A percentile compares a stretch with the other conserved stretches of the same genome.
phyloP scores from a whole-genome alignment of 92 coral and sea anemone species.

The Umimayanthus chanpuru region DNA sequence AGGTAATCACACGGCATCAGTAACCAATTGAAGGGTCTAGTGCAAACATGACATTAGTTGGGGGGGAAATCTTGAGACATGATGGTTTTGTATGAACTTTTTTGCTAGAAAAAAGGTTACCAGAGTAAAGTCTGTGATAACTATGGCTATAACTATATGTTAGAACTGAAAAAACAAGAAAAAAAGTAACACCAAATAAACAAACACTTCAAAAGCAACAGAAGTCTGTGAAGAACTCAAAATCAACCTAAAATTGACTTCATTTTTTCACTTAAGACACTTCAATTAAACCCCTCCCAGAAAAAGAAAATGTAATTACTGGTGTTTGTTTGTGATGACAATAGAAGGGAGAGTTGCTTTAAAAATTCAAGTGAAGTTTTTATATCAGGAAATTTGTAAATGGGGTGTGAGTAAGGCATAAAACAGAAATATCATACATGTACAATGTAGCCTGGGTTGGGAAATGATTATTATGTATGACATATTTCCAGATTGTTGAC shows the following conservation, averaged over 20 bases:
- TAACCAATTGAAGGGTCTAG: slow-evolving; percentile 27
- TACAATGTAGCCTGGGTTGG: neutral
- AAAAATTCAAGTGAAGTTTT: neutral
- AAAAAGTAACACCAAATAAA: too few species aligned
- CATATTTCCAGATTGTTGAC: slow-evolving; percentile 66
- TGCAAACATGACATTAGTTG: slow-evolving; percentile 18
- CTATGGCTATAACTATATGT: too few species aligned
- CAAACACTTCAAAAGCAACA: slow-evolving; percentile 18
- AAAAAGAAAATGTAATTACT: neutral
- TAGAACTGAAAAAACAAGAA: slow-evolving; percentile 6
- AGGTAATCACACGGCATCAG: slow-evolving; percentile 55
- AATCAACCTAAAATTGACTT: neutral
- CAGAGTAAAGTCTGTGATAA: slow-evolving; percentile 24
- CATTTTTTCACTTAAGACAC: slow-evolving; percentile 6
- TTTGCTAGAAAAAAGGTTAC: slow-evolving; percentile 15
- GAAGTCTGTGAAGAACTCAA: slow-evolving; percentile 22
- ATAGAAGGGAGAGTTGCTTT: neutral
- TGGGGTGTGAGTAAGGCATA: slow-evolving; percentile 9
- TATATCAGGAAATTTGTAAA: neutral
- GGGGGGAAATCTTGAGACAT: slow-evolving; percentile 21
- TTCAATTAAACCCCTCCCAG: slow-evolving; percentile 4
- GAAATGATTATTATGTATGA: too few species aligned
- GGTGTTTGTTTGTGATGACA: slow-evolving; percentile 8
- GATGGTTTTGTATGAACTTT: too few species aligned
- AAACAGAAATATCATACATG: slow-evolving; percentile 6